A percentile compares a stretch with the other conserved stretches of the same genome.
phyloP scores from a whole-genome alignment of 2,888 invertebrate species.

The Meganola albula region DNA sequence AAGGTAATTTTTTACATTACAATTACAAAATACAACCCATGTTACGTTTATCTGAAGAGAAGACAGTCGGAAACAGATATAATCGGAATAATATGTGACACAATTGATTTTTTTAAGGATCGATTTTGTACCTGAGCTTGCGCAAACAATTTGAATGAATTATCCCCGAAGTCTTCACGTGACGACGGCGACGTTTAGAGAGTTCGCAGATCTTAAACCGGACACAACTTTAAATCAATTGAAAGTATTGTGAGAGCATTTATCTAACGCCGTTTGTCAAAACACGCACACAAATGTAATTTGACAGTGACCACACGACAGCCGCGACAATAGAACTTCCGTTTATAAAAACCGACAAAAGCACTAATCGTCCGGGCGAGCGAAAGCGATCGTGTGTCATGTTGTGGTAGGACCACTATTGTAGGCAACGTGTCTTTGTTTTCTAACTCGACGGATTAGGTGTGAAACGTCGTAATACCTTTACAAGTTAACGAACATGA shows the following conservation, averaged over 20 bases:
- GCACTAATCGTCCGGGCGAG: slow-evolving; percentile 36
- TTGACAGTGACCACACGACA: slow-evolving; percentile 52
- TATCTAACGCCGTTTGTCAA: slow-evolving; percentile 56
- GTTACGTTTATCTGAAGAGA: slow-evolving; percentile 36
- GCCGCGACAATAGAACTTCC: slow-evolving; percentile 54
- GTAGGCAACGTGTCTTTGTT: slow-evolving; percentile 29
- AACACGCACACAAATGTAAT: slow-evolving; percentile 57
- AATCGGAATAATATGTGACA: slow-evolving; percentile 38
- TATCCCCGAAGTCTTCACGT: slow-evolving; percentile 20
- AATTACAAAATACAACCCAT: slow-evolving; percentile 44
- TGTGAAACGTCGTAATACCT: slow-evolving; percentile 47
- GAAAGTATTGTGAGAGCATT: slow-evolving; percentile 32
- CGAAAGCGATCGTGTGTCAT: slow-evolving; percentile 36
- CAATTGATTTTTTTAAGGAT: slow-evolving; percentile 30
- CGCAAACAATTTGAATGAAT: slow-evolving; percentile 31
- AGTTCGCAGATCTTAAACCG: slow-evolving; percentile 26
- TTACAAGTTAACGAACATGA: slow-evolving; percentile 34
- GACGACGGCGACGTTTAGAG: slow-evolving; percentile 14
- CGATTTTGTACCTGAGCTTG: slow-evolving; percentile 36
- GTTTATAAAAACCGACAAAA: slow-evolving; percentile 47
- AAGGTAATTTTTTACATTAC: slow-evolving; percentile 35
- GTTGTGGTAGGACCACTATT: slow-evolving; percentile 43
- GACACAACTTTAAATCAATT: slow-evolving; percentile 39
- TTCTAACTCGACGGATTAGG: slow-evolving; percentile 40
- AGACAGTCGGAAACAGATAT: slow-evolving; percentile 43